Conservation (phyloP, 1,140 invertebrate species). For the Nasonia vitripennis region DNA sequence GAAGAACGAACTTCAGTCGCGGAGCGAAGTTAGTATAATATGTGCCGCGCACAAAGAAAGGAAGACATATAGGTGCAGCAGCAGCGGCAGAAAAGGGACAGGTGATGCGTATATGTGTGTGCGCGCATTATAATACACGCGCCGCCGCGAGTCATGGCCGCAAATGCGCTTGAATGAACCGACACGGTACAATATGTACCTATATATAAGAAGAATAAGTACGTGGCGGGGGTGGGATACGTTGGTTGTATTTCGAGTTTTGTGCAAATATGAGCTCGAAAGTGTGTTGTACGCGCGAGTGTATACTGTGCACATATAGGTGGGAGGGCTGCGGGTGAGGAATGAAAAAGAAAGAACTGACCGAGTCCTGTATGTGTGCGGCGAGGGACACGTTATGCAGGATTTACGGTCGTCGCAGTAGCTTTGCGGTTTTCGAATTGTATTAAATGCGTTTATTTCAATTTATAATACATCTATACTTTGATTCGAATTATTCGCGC, state of each 20-base stretch:
- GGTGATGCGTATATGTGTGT: slow-evolving; percentile 35
- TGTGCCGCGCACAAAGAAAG: slow-evolving; percentile 23
- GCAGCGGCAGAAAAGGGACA: slow-evolving; percentile 25
- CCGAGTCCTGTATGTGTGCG: no score
- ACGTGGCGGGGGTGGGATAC: neutral
- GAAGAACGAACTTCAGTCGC: neutral
- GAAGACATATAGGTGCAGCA: slow-evolving; percentile 42
- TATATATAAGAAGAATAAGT: neutral
- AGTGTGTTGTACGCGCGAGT: neutral
- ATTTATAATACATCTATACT: no score
- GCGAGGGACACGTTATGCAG: no score
- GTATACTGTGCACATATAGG: no score
- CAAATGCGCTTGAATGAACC: slow-evolving; percentile 50
- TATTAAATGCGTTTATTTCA: slow-evolving; percentile 5
- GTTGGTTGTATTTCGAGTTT: neutral
- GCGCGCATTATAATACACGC: slow-evolving; percentile 41
- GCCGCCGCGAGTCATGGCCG: slow-evolving; percentile 5
- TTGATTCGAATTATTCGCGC: no score
- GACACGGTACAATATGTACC: no score
- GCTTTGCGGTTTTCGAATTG: neutral
- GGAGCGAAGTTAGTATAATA: slow-evolving; percentile 1
- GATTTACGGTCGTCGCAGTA: no score
- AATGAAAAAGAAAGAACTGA: no score
- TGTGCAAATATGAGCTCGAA: neutral
- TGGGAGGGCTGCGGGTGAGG: no score